Base-by-base conservation (phyloP, 2,797 vertebrate genomes). In the Rhabdophis nuchalis region DNA sequence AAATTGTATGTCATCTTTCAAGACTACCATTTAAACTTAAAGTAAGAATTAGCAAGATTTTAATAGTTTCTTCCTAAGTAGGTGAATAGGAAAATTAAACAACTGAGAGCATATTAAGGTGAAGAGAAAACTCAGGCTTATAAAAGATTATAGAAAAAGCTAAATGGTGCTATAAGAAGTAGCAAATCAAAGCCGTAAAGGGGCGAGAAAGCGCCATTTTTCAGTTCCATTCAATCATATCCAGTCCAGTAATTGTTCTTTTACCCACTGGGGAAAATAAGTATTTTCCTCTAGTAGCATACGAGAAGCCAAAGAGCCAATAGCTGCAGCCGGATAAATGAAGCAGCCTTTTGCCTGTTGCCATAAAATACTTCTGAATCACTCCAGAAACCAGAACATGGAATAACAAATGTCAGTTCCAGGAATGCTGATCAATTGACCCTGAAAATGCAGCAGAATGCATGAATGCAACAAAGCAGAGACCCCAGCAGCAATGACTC, bases 1-100 rank as follows among this genome's bases (percentile, higher is more conserved):
- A 90, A 60, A 60, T 87, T 25, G 77, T 20, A 41, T 82, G 85
- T 77, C 89, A 58, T 77, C 23, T 13, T 23, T 41, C 23, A 57
- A 57, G 41, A 52, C 11, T n/a, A 89, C 36, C 85, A n/a, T 87
- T 90, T 90, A 90, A 90, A 87, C n/a, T n/a, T 89, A 85, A 92
- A 85, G 36, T 29, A 58, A 77, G 18, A 92, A 82, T 82, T 60
- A 60, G 56, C 14, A 68, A 18, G 58, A 88, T 92, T 41, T 85
- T 82, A 36, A 88, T 90, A 20, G 6, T 46, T 82, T 82, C 72
- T 82, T 82, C 10, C 20, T 82, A 46, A 82, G 72, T 46, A 82
- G 20, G 20, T 46, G 20, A 82, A 82, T 23, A 82, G 72, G 72
- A 82, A 82, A 82, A 82, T 82, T 82, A 46, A 82, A 46, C 72